Evolutionary conservation across 2,888 invertebrate species (phyloP).

Genomic region (Drosophila nigricruria): DNA sequence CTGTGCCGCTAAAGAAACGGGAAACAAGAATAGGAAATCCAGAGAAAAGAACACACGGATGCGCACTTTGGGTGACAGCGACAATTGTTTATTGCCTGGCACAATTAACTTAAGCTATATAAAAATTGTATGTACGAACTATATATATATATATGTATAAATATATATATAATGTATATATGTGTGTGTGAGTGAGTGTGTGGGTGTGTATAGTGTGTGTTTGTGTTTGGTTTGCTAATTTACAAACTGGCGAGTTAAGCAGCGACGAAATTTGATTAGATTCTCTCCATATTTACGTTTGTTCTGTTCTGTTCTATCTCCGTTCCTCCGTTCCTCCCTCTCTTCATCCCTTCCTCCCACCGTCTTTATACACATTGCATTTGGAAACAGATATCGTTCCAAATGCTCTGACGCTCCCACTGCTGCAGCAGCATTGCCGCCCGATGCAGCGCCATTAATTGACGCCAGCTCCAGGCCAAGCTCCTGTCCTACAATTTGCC

Average conservation of each 20-base stretch:
- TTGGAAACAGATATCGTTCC: conserved; percentile 51
- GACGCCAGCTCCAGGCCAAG: conserved; percentile 75
- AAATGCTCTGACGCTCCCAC: conserved; percentile 50
- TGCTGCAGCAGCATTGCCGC: conserved; percentile 53
- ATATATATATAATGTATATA: conserved; percentile 22
- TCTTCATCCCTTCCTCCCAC: not conserved
- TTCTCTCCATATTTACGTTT: not conserved
- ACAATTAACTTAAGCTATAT: conserved; percentile 67
- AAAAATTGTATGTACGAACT: conserved; percentile 62
- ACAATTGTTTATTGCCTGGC: conserved; percentile 69
- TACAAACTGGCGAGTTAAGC: conserved; percentile 56
- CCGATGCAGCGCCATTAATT: conserved; percentile 76
- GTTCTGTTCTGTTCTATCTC: too few species aligned
- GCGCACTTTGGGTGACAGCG: conserved; percentile 43
- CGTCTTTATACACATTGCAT: conserved; percentile 54
- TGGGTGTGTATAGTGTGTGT: conserved; percentile 12
- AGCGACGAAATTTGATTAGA: conserved; percentile 26
- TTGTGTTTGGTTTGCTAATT: conserved; percentile 33
- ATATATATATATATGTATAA: conserved; percentile 32
- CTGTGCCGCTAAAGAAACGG: conserved; percentile 1
- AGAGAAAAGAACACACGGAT: too few species aligned
- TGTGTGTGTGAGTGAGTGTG: not conserved
- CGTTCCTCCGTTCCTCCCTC: too few species aligned
- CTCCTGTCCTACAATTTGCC: conserved; percentile 75
- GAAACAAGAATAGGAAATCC: not conserved